Conservation (phyloP, 2,888 invertebrate species). For the Chalcis sispes region DNA sequence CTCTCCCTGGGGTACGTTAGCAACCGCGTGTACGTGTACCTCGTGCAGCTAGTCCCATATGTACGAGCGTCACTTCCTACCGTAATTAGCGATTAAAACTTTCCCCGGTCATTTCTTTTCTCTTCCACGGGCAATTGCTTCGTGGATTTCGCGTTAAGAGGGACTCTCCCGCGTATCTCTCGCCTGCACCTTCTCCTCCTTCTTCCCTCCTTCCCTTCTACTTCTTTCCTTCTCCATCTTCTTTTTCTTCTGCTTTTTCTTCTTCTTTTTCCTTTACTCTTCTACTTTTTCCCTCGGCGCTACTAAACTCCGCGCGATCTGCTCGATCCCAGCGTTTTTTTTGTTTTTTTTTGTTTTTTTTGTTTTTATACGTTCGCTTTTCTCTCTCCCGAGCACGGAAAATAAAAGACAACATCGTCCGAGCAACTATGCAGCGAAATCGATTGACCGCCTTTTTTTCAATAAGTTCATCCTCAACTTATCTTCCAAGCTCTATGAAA, state of each 20-base stretch:
- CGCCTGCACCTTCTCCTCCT: neutral
- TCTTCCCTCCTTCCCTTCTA: neutral
- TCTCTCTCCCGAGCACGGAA: neutral
- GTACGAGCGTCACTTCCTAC: slow-evolving; percentile 13
- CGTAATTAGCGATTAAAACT: slow-evolving; percentile 70
- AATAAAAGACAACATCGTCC: neutral
- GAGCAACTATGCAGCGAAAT: neutral
- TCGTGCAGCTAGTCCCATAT: neutral
- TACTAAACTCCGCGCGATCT: too few relatives aligned
- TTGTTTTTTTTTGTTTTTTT: too few relatives aligned
- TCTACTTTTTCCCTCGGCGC: neutral
- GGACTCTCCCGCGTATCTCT: neutral
- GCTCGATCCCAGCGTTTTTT: too few relatives aligned
- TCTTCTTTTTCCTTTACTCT: neutral
- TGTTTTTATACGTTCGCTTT: too few relatives aligned
- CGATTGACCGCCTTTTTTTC: neutral
- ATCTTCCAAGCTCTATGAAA: too few relatives aligned
- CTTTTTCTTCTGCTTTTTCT: neutral
- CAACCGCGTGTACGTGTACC: neutral
- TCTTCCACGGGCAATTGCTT: slow-evolving; percentile 34
- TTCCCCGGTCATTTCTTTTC: slow-evolving; percentile 64
- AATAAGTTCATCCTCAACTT: too few relatives aligned
- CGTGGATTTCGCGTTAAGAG: neutral
- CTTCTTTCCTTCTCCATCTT: neutral
- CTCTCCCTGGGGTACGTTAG: neutral